phyloP scores from a whole-genome alignment of 2,113 vertebrate genomes.

The Phoxinus phoxinus region DNA sequence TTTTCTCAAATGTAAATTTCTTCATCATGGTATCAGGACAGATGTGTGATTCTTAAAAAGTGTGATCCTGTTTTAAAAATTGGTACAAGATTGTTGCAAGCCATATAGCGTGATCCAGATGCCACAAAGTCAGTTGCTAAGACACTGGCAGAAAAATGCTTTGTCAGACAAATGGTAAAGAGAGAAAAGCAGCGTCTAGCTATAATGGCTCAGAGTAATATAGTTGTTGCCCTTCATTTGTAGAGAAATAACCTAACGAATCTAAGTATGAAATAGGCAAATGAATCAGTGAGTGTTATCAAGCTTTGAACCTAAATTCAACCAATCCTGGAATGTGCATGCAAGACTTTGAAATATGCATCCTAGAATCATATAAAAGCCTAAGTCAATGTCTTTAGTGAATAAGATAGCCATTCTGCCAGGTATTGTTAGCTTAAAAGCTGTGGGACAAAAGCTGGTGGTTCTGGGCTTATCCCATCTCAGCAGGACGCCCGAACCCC shows the following conservation, averaged over 20 bases:
- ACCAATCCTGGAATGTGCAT: background rate
- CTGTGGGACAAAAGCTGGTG: constrained; percentile 87
- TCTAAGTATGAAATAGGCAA: background rate
- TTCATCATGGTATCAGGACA: no score
- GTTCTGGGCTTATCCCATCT: constrained; percentile 81
- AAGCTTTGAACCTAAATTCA: background rate
- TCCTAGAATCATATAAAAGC: constrained; percentile 61
- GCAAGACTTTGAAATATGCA: constrained; percentile 11
- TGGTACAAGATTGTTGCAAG: constrained; percentile 56
- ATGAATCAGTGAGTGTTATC: background rate
- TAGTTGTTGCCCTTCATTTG: background rate
- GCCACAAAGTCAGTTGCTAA: constrained; percentile 71
- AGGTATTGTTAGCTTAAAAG: constrained; percentile 85
- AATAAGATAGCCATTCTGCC: constrained; percentile 80
- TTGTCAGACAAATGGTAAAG: constrained; percentile 46
- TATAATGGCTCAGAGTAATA: constrained; percentile 30
- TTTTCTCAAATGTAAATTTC: no score
- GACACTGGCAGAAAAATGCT: constrained; percentile 66
- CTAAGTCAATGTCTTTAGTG: constrained; percentile 72
- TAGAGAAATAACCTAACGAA: background rate
- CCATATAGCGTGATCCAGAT: constrained; percentile 70
- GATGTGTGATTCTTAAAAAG: background rate
- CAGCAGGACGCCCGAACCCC: constrained; percentile 80
- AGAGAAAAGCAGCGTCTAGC: constrained; percentile 40
- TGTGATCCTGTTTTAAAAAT: background rate